phyloP scores from a whole-genome alignment of 2,888 invertebrate species.

The Epinotia nisella region DNA sequence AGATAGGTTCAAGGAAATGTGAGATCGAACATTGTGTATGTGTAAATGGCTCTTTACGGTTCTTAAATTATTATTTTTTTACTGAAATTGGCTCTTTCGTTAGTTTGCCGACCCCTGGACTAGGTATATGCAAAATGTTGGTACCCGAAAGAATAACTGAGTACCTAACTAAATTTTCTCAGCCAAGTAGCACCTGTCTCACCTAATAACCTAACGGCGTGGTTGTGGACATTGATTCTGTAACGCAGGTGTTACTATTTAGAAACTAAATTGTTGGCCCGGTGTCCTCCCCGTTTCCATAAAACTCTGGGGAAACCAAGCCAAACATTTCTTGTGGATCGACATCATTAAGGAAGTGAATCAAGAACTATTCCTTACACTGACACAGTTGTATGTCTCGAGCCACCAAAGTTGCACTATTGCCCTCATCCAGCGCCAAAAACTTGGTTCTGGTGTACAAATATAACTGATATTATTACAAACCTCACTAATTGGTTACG shows the following conservation, averaged over 20 bases:
- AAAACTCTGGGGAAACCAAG: constrained; percentile 17
- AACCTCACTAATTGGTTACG: neutral
- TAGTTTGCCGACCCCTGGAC: too few species aligned
- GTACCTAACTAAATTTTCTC: too few species aligned
- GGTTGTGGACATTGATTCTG: neutral
- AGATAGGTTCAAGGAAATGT: too few species aligned
- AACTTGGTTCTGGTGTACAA: neutral
- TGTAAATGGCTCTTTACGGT: too few species aligned
- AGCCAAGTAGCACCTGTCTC: too few species aligned
- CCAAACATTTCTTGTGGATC: constrained; percentile 21
- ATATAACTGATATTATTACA: neutral
- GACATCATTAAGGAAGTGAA: constrained; percentile 32
- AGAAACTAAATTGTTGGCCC: neutral
- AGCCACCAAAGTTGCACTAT: neutral
- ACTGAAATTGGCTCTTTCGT: too few species aligned
- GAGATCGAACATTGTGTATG: too few species aligned
- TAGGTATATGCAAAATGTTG: too few species aligned
- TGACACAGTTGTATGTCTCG: constrained; percentile 1
- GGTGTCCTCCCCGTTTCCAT: constrained; percentile 13
- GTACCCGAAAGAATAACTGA: too few species aligned
- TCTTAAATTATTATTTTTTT: too few species aligned
- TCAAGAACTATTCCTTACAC: constrained; percentile 25
- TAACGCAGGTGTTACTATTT: neutral
- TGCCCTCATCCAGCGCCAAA: too few species aligned
- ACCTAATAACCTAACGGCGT: too few species aligned